phyloP scores from a whole-genome alignment of 2,888 invertebrate species.

The Acronicta psi region DNA sequence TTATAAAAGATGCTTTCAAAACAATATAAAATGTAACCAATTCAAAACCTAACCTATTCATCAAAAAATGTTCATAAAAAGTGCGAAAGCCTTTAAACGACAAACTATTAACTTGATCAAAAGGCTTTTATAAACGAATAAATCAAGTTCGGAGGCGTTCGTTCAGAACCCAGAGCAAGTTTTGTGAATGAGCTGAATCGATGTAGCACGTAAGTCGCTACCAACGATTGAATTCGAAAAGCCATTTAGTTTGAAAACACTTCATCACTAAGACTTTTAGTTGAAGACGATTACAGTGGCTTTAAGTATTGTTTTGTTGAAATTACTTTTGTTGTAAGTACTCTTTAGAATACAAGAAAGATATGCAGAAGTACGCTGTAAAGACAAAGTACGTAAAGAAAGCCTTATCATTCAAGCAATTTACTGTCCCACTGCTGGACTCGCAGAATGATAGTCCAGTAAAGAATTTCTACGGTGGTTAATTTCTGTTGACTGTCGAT shows the following conservation, averaged over 20 bases:
- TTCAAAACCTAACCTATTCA: too few species aligned
- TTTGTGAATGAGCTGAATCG: slow-evolving; percentile 36
- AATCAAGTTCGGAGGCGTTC: slow-evolving; percentile 23
- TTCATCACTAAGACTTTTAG: slow-evolving; percentile 31
- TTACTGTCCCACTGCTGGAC: too few species aligned
- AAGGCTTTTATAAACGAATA: slow-evolving; percentile 33
- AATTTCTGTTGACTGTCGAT: too few species aligned
- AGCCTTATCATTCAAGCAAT: too few species aligned
- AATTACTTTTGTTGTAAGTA: slow-evolving; percentile 1
- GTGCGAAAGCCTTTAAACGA: slow-evolving; percentile 13
- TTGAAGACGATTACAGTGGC: slow-evolving; percentile 27
- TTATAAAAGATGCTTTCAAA: too few species aligned
- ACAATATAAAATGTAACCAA: too few species aligned
- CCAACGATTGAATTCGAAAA: slow-evolving; percentile 26
- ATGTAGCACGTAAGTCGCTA: slow-evolving; percentile 9
- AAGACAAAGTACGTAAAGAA: not conserved
- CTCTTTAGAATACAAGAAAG: not conserved
- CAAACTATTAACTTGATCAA: slow-evolving; percentile 41
- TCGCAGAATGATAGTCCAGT: too few species aligned
- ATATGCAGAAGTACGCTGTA: not conserved
- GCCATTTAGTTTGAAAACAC: slow-evolving; percentile 40
- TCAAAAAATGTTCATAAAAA: slow-evolving; percentile 27
- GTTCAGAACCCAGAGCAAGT: slow-evolving; percentile 12
- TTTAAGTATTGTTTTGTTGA: slow-evolving; percentile 1
- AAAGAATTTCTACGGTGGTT: too few species aligned